Base-by-base conservation (phyloP, 2,888 invertebrate genomes). In the Noctua comes region DNA sequence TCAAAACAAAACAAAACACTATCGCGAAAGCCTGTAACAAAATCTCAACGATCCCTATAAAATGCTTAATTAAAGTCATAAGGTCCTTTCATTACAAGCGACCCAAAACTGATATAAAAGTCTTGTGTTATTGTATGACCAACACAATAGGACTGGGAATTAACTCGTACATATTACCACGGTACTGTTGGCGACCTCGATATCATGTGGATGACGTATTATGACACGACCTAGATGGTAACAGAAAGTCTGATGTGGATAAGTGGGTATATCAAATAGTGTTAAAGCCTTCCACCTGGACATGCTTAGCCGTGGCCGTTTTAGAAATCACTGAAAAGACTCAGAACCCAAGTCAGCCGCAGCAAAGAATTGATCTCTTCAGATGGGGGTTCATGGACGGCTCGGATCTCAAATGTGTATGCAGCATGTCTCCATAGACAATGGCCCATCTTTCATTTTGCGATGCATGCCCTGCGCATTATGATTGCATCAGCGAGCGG, bases 111-210 rank as follows among this genome's bases (percentile, higher is more conserved):
- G 74, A 83, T 86, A 82, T 85, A 86, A 86, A 88, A 85, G 80
- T 86, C 46, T 76, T 80, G 72, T 82, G 70, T 81, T 86, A 82
- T 85, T 88, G 80, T 88, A 70, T 70, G 79, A 65, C 54, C 48
- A 36, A 79, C 65, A 88, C 88, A 88, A 88, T 87, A 43, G 88
- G 24, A 68, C 76, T 59, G 65, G 68, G 80, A 88, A 89, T 89
- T 89, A 88, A 82, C 79, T 84, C 71, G 65, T 78, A 85, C 82
- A 86, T 82, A 86, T 82, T 68, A 79, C 76, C 73, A 76, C 77
- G 51, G 80, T 27, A 13, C 40, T 66, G 66, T 40, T 75, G 69
- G 77, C 66, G 88, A 83, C 88, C 88, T 81, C 83, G 68, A 86
- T 89, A 82, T 81, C 66, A 84, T 73, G 62, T 78, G 80, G 77